These are phyloP conservation scores for Babylonia areolata DNA, from an alignment of 1,140 invertebrate species.

Conservation along the genomic window DNA sequence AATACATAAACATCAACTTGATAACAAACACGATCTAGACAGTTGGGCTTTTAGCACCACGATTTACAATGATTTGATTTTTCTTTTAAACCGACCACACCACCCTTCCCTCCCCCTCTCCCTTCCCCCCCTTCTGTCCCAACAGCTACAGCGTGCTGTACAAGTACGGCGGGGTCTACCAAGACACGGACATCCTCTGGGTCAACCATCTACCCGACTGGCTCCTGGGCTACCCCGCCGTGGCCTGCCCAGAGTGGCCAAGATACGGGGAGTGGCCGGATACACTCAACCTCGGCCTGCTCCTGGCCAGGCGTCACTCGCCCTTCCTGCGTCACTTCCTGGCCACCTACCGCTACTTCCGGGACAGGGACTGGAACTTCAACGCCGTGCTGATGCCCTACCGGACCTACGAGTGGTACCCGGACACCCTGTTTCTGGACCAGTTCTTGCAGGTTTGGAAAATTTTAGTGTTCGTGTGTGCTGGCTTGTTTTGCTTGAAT, in stretches of 20 bases:
- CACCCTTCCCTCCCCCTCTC: neutral
- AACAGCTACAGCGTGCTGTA: neutral
- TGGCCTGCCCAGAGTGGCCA: slow-evolving; percentile 40
- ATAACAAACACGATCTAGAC: too few species aligned
- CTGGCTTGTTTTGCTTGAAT: too few species aligned
- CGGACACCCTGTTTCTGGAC: neutral
- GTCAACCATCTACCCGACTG: slow-evolving; percentile 32
- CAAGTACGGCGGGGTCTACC: slow-evolving; percentile 23
- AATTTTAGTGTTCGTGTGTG: neutral
- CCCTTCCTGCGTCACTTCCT: slow-evolving; percentile 41
- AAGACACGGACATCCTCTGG: slow-evolving; percentile 45
- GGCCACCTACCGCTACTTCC: slow-evolving; percentile 29
- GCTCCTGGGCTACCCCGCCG: slow-evolving; percentile 39
- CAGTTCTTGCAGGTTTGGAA: neutral
- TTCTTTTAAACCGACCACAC: too few species aligned
- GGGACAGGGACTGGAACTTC: slow-evolving; percentile 22
- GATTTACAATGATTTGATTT: too few species aligned
- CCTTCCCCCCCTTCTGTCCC: neutral
- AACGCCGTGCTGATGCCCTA: slow-evolving; percentile 45
- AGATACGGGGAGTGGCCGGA: slow-evolving; percentile 34
- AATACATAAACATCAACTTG: too few species aligned
- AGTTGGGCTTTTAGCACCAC: too few species aligned
- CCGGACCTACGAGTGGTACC: slow-evolving; percentile 17
- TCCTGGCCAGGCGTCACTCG: slow-evolving; percentile 37
- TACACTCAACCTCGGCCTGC: slow-evolving; percentile 42